A percentile compares a stretch with the other conserved stretches of the same genome.
phyloP scores from a whole-genome alignment of 1,140 invertebrate genomes.

The Helicoverpa armigera region DNA sequence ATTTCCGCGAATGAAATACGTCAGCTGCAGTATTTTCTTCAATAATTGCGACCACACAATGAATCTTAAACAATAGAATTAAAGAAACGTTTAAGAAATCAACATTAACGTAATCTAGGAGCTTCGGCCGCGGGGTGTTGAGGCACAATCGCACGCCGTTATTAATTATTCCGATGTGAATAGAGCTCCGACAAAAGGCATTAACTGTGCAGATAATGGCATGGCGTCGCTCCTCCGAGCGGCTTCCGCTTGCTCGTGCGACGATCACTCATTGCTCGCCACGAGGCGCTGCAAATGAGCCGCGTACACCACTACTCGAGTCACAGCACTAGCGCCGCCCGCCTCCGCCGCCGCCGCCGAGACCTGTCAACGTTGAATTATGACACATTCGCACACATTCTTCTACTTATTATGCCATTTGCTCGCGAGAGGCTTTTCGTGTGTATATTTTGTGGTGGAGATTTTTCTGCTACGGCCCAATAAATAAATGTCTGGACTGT shows the following conservation, averaged over 20 bases:
- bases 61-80: constrained; percentile 39
- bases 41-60: constrained; percentile 25
- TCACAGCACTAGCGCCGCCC: not conserved
- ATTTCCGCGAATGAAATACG: constrained; percentile 6
- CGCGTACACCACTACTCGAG: not conserved
- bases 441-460: constrained; percentile 16
- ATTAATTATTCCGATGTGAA: constrained; percentile 76
- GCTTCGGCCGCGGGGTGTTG: constrained; percentile 53
- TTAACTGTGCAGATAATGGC: constrained; percentile 74
- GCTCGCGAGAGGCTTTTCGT: constrained; percentile 36
- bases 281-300: constrained; percentile 34
- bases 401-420: constrained; percentile 34
- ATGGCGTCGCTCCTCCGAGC: constrained; percentile 54
- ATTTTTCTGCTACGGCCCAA: constrained; percentile 11
- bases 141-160: constrained; percentile 62
- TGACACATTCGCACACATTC: constrained; percentile 26
- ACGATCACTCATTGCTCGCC: constrained; percentile 64
- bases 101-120: constrained; percentile 34
- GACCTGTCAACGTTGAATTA: constrained; percentile 33
- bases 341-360: not conserved
- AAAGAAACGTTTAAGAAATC: constrained; percentile 50
- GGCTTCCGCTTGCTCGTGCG: constrained; percentile 61
- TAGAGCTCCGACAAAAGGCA: constrained; percentile 69
- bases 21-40: constrained; percentile 18
- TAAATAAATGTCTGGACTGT: constrained; percentile 6